Percentiles rank a stretch among this genome's conserved stretches.
Conservation (phyloP, 2,113 vertebrate species). For the Cavia aperea region DNA sequence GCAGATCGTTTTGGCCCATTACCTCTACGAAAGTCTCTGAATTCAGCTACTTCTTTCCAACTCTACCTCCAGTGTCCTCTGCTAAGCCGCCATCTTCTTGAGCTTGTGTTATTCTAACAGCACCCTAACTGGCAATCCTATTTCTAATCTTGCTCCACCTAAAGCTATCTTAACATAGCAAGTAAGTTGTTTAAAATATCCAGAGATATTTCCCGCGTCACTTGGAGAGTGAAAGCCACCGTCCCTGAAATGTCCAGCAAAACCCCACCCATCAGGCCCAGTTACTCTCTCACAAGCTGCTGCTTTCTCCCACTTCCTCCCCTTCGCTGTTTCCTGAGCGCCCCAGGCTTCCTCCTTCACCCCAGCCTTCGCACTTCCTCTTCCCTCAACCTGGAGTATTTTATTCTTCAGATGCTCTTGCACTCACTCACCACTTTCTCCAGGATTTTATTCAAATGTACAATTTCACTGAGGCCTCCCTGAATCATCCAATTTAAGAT, state of each 20-base stretch:
- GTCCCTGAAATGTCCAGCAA: background rate
- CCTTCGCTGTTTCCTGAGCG: background rate
- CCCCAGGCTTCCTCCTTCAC: background rate
- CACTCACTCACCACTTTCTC: background rate
- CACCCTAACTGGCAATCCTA: background rate
- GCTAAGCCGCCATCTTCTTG: background rate
- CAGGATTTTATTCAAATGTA: background rate
- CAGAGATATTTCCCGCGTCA: background rate
- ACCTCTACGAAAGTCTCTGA: background rate
- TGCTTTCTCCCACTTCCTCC: background rate
- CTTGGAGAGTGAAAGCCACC: background rate
- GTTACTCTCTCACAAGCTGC: no score
- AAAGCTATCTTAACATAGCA: background rate
- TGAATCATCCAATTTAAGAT: background rate
- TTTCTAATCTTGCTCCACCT: background rate
- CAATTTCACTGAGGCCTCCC: background rate
- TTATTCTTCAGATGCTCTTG: background rate
- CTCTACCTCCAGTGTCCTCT: background rate
- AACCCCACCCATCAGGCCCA: fast-evolving
- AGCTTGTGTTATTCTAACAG: background rate
- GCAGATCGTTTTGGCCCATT: background rate
- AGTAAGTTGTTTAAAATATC: background rate
- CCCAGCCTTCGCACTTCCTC: background rate
- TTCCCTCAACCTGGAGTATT: background rate
- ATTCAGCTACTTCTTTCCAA: background rate